These are phyloP conservation scores for Neostethus bicornis DNA, from an alignment of 2,797 vertebrate genomes.

Conservation along the genomic window DNA sequence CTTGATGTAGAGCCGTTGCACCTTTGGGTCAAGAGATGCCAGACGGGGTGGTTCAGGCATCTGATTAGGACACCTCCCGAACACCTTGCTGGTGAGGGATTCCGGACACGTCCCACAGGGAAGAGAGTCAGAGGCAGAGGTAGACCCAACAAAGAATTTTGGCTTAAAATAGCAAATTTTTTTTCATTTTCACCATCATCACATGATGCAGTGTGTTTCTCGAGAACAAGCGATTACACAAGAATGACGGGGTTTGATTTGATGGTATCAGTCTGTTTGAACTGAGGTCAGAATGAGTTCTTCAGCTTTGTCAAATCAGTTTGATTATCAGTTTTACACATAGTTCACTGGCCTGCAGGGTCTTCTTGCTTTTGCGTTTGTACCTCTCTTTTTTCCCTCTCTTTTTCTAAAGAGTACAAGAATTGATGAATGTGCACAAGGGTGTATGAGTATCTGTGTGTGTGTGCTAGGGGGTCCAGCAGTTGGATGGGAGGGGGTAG, in stretches of 20 bases:
- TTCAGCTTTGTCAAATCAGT: conserved; percentile 27
- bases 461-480: conserved; percentile 37
- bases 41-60: too few relatives aligned
- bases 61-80: too few relatives aligned
- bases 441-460: background rate
- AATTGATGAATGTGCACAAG: conserved; percentile 9
- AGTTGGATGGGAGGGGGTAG: conserved; percentile 15
- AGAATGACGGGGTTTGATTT: background rate
- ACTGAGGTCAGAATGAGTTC: conserved; percentile 17
- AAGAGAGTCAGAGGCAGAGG: too few relatives aligned
- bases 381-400: conserved; percentile 18
- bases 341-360: conserved; percentile 48
- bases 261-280: background rate
- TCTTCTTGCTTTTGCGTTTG: conserved; percentile 20
- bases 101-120: too few relatives aligned
- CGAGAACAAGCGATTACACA: background rate
- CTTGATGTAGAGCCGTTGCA: too few relatives aligned
- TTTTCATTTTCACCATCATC: too few relatives aligned
- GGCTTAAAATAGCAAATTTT: too few relatives aligned
- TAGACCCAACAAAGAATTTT: too few relatives aligned
- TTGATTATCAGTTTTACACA: conserved; percentile 28
- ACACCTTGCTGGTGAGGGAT: too few relatives aligned
- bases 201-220: background rate
- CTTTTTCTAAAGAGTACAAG: too few relatives aligned
- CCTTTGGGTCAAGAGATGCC: too few relatives aligned